Conservation (phyloP, 2,113 vertebrate genomes). For the Peromyscus leucopus region DNA sequence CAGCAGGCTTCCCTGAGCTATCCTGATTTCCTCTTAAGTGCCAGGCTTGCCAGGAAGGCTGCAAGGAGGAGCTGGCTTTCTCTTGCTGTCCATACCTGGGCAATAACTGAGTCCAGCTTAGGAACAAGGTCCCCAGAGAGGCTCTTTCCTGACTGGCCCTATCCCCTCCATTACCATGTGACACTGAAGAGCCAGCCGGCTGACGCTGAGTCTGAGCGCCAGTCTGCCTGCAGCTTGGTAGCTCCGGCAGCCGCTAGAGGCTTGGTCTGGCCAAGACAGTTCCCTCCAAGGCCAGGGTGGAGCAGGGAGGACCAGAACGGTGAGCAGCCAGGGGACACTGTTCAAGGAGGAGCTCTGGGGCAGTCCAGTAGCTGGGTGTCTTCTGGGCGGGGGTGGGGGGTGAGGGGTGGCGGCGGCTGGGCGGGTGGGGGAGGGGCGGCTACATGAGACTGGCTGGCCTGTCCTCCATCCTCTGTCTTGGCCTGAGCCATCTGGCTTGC, state of each 20-base stretch:
- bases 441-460: background rate
- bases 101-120: background rate
- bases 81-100: background rate
- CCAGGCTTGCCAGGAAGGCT: background rate
- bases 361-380: background rate
- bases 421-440: background rate
- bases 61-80: background rate
- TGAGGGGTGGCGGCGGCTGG: background rate
- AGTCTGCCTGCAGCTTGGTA: background rate
- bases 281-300: background rate
- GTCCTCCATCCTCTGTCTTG: background rate
- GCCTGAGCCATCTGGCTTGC: background rate
- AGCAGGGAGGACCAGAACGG: background rate
- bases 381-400: background rate
- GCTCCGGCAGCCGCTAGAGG: background rate
- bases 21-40: background rate
- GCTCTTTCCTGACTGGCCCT: background rate
- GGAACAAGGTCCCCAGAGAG: background rate
- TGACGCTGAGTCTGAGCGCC: background rate
- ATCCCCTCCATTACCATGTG: slow-evolving; percentile 2
- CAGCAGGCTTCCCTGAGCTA: background rate
- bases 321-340: background rate
- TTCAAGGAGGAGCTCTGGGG: background rate
- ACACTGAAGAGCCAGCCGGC: background rate
- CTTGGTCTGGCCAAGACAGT: background rate